phyloP scores from a whole-genome alignment of 2,113 vertebrate species.

The Indicator indicator region DNA sequence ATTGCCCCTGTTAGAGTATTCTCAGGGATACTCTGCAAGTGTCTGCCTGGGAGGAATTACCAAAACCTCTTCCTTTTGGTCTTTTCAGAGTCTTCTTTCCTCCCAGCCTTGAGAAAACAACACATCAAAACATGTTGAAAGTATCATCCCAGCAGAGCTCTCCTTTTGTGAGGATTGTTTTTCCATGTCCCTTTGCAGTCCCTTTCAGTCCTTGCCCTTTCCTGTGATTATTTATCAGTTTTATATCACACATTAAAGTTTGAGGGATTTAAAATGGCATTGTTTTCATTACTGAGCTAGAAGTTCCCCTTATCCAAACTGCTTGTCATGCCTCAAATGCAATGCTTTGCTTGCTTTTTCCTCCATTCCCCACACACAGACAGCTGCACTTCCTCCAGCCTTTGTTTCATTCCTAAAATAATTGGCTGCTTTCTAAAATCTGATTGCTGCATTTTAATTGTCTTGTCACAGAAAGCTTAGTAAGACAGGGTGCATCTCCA shows the following conservation, averaged over 20 bases:
- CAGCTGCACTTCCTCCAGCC: constrained; percentile 22
- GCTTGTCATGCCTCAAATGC: background rate
- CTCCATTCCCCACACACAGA: background rate
- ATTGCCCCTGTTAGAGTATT: background rate
- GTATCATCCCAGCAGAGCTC: background rate
- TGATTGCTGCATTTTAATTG: constrained; percentile 28
- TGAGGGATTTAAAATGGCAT: background rate
- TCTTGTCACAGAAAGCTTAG: background rate
- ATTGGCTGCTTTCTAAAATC: constrained; percentile 21
- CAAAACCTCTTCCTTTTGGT: background rate
- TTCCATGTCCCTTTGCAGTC: background rate
- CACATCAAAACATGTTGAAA: background rate
- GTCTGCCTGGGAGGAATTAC: background rate
- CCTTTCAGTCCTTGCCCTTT: background rate
- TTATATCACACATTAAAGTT: background rate
- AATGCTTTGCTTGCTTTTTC: background rate
- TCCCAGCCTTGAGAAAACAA: background rate
- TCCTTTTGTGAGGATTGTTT: background rate
- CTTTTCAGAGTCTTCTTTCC: background rate
- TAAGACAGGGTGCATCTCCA: background rate
- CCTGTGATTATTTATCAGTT: background rate
- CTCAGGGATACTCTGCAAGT: background rate
- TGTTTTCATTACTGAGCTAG: background rate
- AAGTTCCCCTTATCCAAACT: background rate
- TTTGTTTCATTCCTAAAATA: constrained; percentile 18